Percentiles rank a stretch among this genome's conserved stretches.
These are phyloP conservation scores for Centropus unirufus DNA, from an alignment of 2,113 vertebrate genomes.

Conservation along the genomic window DNA sequence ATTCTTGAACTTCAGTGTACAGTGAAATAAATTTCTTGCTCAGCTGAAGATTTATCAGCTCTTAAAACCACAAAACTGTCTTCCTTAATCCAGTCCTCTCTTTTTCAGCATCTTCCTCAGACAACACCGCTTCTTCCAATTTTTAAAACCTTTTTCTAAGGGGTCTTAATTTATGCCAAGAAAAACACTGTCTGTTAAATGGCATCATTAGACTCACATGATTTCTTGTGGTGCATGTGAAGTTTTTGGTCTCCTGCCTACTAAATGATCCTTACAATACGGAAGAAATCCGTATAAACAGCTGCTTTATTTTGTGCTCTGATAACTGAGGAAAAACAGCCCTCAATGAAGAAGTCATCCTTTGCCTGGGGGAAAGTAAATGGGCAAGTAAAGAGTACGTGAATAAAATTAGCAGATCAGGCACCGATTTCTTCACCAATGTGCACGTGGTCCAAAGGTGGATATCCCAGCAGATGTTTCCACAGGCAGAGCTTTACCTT, in stretches of 20 bases:
- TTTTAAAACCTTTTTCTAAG: slow-evolving; percentile 54
- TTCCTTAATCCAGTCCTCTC: not conserved
- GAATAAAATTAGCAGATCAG: not conserved
- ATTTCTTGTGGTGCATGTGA: slow-evolving; percentile 27
- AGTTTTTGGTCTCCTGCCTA: slow-evolving; percentile 28
- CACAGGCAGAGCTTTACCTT: not conserved
- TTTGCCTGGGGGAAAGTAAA: not conserved
- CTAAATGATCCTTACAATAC: slow-evolving; percentile 39
- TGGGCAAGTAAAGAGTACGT: not conserved
- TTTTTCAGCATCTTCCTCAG: slow-evolving; percentile 26
- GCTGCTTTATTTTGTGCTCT: slow-evolving; percentile 63
- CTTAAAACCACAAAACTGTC: not conserved
- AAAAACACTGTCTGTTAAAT: slow-evolving; percentile 61
- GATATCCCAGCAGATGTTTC: not conserved
- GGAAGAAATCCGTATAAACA: slow-evolving; percentile 36
- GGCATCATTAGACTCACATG: slow-evolving; percentile 54
- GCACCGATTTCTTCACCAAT: not conserved
- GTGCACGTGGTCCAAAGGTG: not conserved
- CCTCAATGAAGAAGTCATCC: not conserved
- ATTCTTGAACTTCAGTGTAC: not conserved
- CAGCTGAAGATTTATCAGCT: not conserved
- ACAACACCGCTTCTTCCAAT: not conserved
- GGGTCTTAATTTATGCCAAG: slow-evolving; percentile 55
- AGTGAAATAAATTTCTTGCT: not conserved
- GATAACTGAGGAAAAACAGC: slow-evolving; percentile 45